Evolutionary conservation across 2,113 vertebrate species (phyloP).

Genomic region (Elgaria multicarinata): DNA sequence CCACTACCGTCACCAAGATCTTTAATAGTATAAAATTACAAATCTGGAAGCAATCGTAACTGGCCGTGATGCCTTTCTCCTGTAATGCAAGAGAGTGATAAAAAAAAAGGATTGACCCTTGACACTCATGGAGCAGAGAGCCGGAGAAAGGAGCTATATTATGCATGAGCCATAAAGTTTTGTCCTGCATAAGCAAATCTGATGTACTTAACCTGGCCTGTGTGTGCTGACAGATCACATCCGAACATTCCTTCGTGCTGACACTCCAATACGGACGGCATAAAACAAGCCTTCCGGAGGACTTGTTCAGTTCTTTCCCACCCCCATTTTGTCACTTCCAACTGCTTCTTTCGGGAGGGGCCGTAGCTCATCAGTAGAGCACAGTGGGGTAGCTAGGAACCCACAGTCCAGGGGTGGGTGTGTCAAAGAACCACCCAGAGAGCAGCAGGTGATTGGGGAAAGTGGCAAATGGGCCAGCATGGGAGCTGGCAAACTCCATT

Average conservation of each 20-base stretch:
- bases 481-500: no score
- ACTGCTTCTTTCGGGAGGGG: not conserved
- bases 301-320: not conserved
- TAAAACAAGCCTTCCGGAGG: not conserved
- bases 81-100: slow-evolving; percentile 62
- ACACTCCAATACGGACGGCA: rapidly evolving
- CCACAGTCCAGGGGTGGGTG: no score
- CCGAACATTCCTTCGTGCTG: slow-evolving; percentile 3
- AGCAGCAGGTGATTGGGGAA: no score
- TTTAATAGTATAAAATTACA: slow-evolving; percentile 60
- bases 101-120: slow-evolving; percentile 66
- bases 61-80: slow-evolving; percentile 59
- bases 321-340: slow-evolving; percentile 13
- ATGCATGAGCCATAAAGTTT: slow-evolving; percentile 38
- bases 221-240: slow-evolving; percentile 36
- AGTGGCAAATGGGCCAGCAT: no score
- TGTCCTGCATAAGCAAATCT: slow-evolving; percentile 41
- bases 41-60: slow-evolving; percentile 71
- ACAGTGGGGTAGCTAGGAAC: no score
- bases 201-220: slow-evolving; percentile 43
- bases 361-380: not conserved
- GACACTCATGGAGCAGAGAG: slow-evolving; percentile 49
- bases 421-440: no score
- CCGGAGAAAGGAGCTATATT: slow-evolving; percentile 19
- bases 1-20: slow-evolving; percentile 41